phyloP scores from a whole-genome alignment of 2,797 vertebrate species.

The Eupleurogrammus muticus region DNA sequence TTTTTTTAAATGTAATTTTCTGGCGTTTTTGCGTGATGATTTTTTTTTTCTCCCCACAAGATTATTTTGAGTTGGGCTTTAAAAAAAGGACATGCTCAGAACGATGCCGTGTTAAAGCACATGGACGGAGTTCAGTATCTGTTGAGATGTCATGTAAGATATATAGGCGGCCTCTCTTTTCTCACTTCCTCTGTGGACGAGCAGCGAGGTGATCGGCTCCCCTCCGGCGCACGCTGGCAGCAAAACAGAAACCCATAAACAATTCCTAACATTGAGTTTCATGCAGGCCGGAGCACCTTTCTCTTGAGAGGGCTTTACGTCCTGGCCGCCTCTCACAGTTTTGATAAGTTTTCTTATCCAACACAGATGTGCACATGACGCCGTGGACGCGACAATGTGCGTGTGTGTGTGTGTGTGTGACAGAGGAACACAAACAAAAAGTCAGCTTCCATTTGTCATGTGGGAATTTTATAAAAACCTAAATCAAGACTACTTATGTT shows the following conservation, averaged over 20 bases:
- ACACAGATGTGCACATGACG: slow-evolving; percentile 36
- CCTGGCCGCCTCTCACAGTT: slow-evolving; percentile 17
- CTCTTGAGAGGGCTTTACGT: slow-evolving; percentile 20
- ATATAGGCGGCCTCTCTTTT: slow-evolving; percentile 32
- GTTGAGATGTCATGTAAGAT: slow-evolving; percentile 38
- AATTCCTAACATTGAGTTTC: slow-evolving; percentile 36
- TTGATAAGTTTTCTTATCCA: slow-evolving; percentile 29
- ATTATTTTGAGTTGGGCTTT: background rate
- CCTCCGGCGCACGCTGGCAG: slow-evolving; percentile 31
- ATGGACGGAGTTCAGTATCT: slow-evolving; percentile 29
- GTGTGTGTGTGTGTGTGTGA: slow-evolving; percentile 8
- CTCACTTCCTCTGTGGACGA: slow-evolving; percentile 55
- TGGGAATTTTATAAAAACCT: background rate
- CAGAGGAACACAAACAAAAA: background rate
- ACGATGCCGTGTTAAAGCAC: slow-evolving; percentile 1
- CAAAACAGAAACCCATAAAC: slow-evolving; percentile 52
- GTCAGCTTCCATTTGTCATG: background rate
- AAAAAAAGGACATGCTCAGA: slow-evolving; percentile 10
- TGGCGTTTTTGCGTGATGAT: too few relatives aligned
- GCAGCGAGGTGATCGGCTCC: slow-evolving; percentile 43
- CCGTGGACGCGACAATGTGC: slow-evolving; percentile 1
- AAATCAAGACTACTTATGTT: background rate
- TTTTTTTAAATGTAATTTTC: too few relatives aligned
- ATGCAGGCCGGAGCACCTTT: slow-evolving; percentile 13
- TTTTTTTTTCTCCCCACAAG: too few relatives aligned